Evolutionary conservation across 2,888 invertebrate genomes (phyloP).

Genomic region (Drosophila macrothrix): DNA sequence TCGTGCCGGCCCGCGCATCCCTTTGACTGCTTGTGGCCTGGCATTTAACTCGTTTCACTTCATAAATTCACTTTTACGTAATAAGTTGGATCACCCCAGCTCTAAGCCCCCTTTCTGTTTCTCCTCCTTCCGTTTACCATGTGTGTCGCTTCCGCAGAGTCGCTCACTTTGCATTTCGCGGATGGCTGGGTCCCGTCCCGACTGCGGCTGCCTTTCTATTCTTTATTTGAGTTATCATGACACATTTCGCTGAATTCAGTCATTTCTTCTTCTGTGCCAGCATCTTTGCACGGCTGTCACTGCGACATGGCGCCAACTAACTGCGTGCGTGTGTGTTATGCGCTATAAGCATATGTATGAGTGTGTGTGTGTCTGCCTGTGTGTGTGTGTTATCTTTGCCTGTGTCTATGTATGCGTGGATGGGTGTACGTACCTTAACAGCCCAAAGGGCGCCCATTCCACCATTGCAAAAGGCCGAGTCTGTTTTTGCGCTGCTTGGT

Average conservation of each 20-base stretch:
- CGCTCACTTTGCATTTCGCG: constrained; percentile 79
- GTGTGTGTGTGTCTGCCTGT: constrained; percentile 9
- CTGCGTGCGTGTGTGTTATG: constrained; percentile 34
- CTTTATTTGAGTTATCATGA: constrained; percentile 81
- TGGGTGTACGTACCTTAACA: constrained; percentile 45
- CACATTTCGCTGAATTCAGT: constrained; percentile 82
- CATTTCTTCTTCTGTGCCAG: constrained; percentile 76
- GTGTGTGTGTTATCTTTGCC: constrained; percentile 54
- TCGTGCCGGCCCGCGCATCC: constrained; percentile 7
- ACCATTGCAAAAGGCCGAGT: constrained; percentile 35
- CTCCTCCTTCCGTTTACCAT: constrained; percentile 38
- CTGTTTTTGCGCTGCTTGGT: constrained; percentile 76
- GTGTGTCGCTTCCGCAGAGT: constrained; percentile 70
- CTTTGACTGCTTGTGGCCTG: constrained; percentile 63
- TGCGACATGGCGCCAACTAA: constrained; percentile 72
- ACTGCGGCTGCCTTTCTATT: constrained; percentile 63
- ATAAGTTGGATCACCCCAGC: constrained; percentile 66
- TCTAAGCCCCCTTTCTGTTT: constrained; percentile 22
- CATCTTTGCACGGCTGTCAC: constrained; percentile 77
- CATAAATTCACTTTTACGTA: constrained; percentile 81
- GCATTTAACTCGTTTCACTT: constrained; percentile 82
- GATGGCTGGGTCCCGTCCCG: constrained; percentile 63
- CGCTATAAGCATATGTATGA: constrained; percentile 8
- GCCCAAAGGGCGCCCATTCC: constrained; percentile 18
- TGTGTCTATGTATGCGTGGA: constrained; percentile 9